phyloP scores from a whole-genome alignment of 2,113 vertebrate genomes.

The Blennius ocellaris region DNA sequence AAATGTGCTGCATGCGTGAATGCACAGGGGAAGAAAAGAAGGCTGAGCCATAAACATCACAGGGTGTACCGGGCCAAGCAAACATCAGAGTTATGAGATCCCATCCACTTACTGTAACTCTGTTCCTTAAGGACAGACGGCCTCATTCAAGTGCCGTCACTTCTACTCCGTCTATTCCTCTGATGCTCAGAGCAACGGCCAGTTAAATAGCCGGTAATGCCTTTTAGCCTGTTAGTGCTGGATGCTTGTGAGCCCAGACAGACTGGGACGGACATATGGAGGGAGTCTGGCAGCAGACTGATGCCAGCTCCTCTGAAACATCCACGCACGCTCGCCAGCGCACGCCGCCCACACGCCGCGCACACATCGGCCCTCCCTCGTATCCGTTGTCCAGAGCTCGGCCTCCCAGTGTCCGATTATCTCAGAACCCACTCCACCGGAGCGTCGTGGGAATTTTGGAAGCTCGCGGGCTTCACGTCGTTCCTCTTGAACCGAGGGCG shows the following conservation, averaged over 20 bases:
- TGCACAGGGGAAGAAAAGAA: neutral
- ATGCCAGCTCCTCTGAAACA: constrained; percentile 56
- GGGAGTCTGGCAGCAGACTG: constrained; percentile 65
- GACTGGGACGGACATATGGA: constrained; percentile 78
- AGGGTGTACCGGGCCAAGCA: constrained; percentile 5
- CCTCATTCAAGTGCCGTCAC: constrained; percentile 40
- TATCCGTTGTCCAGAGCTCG: constrained; percentile 30
- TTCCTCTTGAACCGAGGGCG: constrained; percentile 42
- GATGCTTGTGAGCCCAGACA: constrained; percentile 63
- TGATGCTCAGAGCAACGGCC: constrained; percentile 47
- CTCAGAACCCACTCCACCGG: constrained; percentile 59
- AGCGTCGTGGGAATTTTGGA: constrained; percentile 66
- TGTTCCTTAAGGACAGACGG: constrained; percentile 40
- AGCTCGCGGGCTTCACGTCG: constrained; percentile 42
- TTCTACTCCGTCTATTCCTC: constrained; percentile 36
- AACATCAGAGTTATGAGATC: constrained; percentile 23
- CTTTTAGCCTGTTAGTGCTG: constrained; percentile 61
- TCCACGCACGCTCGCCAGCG: constrained; percentile 32
- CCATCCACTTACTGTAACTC: constrained; percentile 38
- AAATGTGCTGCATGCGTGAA: neutral
- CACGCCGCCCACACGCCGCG: constrained; percentile 15
- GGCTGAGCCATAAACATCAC: neutral
- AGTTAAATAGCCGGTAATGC: constrained; percentile 65
- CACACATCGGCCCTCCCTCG: constrained; percentile 25
- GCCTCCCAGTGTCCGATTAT: constrained; percentile 63